A percentile compares a stretch with the other conserved stretches of the same genome.
Conservation (phyloP, 1,140 invertebrate genomes). For the Drosophila repleta region DNA sequence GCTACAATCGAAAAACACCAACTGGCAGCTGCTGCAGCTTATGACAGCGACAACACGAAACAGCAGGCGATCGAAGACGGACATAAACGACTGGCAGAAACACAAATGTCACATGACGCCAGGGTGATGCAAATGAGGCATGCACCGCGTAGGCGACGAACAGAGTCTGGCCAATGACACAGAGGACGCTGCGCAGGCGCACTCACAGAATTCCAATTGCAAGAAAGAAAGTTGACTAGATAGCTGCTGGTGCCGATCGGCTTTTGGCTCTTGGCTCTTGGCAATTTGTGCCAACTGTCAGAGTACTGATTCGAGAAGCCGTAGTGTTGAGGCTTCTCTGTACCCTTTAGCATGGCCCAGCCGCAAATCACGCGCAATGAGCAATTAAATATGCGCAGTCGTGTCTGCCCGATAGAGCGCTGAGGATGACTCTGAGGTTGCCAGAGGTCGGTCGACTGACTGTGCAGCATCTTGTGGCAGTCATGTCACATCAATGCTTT, state of each 20-base stretch:
- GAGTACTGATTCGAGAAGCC: constrained; percentile 61
- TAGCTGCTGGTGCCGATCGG: not conserved
- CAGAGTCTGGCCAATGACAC: constrained; percentile 17
- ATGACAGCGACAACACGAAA: constrained; percentile 61
- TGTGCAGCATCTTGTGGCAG: constrained; percentile 40
- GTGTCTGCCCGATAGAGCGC: constrained; percentile 54
- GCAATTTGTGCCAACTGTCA: constrained; percentile 76
- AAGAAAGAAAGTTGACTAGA: constrained; percentile 29
- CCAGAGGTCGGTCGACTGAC: constrained; percentile 12
- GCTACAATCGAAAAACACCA: constrained; percentile 36
- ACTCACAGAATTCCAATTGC: constrained; percentile 35
- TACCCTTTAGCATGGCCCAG: not conserved
- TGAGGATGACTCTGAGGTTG: constrained; percentile 26
- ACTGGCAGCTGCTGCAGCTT: constrained; percentile 60
- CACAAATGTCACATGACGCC: constrained; percentile 71
- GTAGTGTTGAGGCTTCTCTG: not conserved
- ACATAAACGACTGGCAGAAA: constrained; percentile 22
- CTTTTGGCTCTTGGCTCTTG: constrained; percentile 43
- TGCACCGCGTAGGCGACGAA: constrained; percentile 70
- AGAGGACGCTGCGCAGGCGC: constrained; percentile 38
- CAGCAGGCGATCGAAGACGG: constrained; percentile 26
- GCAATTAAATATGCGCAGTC: constrained; percentile 79
- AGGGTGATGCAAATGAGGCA: constrained; percentile 72
- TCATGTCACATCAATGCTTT: constrained; percentile 16
- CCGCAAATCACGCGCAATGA: constrained; percentile 69